Evolutionary conservation across 30 jellyfish, hydroid and myxozoan species (phyloP), one percentile per base, ranked within the genome.

Genomic region (Morbakka virulenta): DNA sequence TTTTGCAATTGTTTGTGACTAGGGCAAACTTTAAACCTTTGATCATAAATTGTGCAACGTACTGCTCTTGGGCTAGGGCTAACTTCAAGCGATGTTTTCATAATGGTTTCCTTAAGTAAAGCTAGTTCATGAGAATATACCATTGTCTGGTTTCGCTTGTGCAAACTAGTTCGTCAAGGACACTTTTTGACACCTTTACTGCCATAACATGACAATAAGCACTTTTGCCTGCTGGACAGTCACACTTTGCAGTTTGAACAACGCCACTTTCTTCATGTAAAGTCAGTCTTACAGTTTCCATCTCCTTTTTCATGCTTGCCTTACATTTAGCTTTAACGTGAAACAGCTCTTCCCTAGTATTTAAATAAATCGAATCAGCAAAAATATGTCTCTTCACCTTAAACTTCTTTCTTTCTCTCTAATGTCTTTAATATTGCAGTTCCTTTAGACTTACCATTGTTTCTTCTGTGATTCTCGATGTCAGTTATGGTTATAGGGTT

Each of bases 171-270:
- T 83, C 95, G 17, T 76, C 90, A n/a, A 85, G 93, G 26, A 74
- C 74, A 4, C n/a, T 72, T 48, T 0, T 27, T 3, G 35, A 13
- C 50, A 25, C 52, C 29, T 81, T 29, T 41, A 74, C 26, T 35
- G 89, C 93, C 93, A 81, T 69, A n/a, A 81, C 91, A 69, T 71
- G 93, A 77, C 95, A 72, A 50, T 83, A 83, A 14, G 76, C 85
- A 47, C 77, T 51, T 28, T 68, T 29, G 30, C 93, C 89, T 34
- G 93, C 93, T 25, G 91, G 88, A 61, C 79, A 72, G 24, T 57
- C 27, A 52, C 85, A 77, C 52, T 28, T 20, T 71, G 32, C 27
- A 22, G 28, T 22, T 22, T 31, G 35, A 68, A 68, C 80, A 2
- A 36, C 51, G 74, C 75, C 74, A 25, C 75, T 35, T 49, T 72